Evolutionary conservation across 2,888 invertebrate species (phyloP).

Genomic region (Agriopis marginaria): DNA sequence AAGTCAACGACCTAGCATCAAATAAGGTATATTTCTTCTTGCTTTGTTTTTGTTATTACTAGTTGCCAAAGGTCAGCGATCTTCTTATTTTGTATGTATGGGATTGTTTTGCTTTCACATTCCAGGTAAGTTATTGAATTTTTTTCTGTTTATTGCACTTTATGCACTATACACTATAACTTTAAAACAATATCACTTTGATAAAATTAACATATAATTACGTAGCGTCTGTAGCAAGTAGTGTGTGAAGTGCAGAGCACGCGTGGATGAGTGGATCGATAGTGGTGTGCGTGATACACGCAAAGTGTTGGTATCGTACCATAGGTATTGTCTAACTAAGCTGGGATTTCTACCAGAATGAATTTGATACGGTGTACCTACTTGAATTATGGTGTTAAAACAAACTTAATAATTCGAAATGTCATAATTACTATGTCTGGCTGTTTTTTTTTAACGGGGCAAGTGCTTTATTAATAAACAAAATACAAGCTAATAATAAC

Average conservation of each 20-base stretch:
- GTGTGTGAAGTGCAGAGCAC: constrained; percentile 27
- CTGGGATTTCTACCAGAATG: constrained; percentile 8
- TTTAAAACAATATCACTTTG: too few species aligned
- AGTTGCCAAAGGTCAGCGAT: too few species aligned
- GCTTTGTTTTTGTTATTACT: background rate
- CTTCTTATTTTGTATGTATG: too few species aligned
- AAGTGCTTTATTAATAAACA: too few species aligned
- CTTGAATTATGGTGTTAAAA: background rate
- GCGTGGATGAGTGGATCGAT: constrained; percentile 38
- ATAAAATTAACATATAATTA: background rate
- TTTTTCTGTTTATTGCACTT: too few species aligned
- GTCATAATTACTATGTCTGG: too few species aligned
- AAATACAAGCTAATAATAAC: too few species aligned
- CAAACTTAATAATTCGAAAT: background rate
- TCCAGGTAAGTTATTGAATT: too few species aligned
- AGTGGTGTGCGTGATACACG: constrained; percentile 45
- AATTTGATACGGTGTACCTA: background rate
- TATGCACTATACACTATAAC: too few species aligned
- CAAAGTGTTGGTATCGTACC: constrained; percentile 21
- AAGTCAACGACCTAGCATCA: constrained; percentile 5
- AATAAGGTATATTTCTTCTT: constrained; percentile 2
- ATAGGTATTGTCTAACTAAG: background rate
- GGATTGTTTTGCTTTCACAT: too few species aligned
- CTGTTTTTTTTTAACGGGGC: too few species aligned
- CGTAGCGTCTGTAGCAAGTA: constrained; percentile 13